Evolutionary conservation across 1,140 invertebrate genomes (phyloP).

Genomic region (Mesaphorura yosii): DNA sequence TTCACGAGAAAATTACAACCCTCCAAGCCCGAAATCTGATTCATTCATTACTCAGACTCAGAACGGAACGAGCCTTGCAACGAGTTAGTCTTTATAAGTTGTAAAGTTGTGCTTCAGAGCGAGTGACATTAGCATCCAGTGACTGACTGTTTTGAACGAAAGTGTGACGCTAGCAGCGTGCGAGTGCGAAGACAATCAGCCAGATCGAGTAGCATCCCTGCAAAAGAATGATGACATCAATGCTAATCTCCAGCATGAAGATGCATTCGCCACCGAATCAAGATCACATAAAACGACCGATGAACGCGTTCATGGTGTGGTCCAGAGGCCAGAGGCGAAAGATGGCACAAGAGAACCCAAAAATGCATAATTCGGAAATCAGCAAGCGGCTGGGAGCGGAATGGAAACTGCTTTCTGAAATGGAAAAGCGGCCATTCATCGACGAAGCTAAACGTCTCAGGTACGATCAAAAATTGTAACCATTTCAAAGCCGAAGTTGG

Average conservation of each 20-base stretch:
- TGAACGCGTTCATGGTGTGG: slow-evolving; percentile 65
- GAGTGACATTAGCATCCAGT: too few species aligned
- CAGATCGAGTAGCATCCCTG: not conserved
- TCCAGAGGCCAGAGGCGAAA: slow-evolving; percentile 63
- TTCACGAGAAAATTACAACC: too few species aligned
- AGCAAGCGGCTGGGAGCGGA: slow-evolving; percentile 79
- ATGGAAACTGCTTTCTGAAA: slow-evolving; percentile 92
- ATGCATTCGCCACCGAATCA: slow-evolving; percentile 49
- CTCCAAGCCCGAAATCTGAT: not conserved
- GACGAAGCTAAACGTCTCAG: slow-evolving; percentile 33
- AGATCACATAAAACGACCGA: slow-evolving; percentile 64
- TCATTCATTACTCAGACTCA: not conserved
- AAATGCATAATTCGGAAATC: slow-evolving; percentile 75
- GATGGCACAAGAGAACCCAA: slow-evolving; percentile 96
- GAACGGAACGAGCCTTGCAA: too few species aligned
- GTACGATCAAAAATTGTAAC: slow-evolving; percentile 12
- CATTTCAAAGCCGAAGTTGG: not conserved
- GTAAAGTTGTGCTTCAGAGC: too few species aligned
- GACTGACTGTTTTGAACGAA: too few species aligned
- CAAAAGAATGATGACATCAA: slow-evolving; percentile 10
- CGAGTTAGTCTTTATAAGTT: too few species aligned
- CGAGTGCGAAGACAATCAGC: too few species aligned
- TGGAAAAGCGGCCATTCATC: slow-evolving; percentile 68
- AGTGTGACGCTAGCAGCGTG: too few species aligned
- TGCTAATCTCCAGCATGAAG: slow-evolving; percentile 18